phyloP scores from a whole-genome alignment of 2,888 invertebrate genomes.

The Drosophila conformis region DNA sequence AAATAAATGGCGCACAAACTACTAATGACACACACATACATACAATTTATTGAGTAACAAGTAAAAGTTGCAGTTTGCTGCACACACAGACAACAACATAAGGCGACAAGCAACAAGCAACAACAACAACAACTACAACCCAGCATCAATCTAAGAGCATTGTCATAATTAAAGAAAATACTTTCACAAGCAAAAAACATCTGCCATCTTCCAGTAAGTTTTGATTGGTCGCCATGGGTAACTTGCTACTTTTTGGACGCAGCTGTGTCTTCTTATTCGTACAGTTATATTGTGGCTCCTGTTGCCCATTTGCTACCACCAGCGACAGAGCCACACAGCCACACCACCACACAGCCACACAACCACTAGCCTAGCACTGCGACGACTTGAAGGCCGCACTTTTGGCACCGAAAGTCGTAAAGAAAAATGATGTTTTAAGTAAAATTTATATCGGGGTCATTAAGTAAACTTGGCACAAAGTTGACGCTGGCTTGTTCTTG shows the following conservation, averaged over 20 bases:
- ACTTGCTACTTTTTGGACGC: slow-evolving; percentile 26
- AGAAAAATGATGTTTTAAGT: slow-evolving; percentile 79
- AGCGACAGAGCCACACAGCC: neutral
- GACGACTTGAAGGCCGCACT: slow-evolving; percentile 51
- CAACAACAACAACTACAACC: slow-evolving; percentile 2
- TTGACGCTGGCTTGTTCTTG: slow-evolving; percentile 56
- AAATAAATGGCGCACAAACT: neutral
- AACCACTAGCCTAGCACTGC: neutral
- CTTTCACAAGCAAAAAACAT: slow-evolving; percentile 58
- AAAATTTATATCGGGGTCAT: slow-evolving; percentile 79
- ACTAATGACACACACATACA: neutral
- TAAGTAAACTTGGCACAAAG: slow-evolving; percentile 80
- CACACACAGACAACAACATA: slow-evolving; percentile 13
- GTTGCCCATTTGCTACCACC: slow-evolving; percentile 27
- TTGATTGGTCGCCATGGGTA: slow-evolving; percentile 10
- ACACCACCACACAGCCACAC: neutral
- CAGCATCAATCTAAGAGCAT: slow-evolving; percentile 50
- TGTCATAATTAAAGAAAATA: slow-evolving; percentile 64
- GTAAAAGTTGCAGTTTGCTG: slow-evolving; percentile 7
- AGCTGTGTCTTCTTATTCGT: slow-evolving; percentile 36
- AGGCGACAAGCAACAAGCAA: slow-evolving; percentile 21
- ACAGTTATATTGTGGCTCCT: slow-evolving; percentile 24
- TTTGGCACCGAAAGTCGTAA: slow-evolving; percentile 75
- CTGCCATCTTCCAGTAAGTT: slow-evolving; percentile 36
- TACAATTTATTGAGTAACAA: neutral